A percentile compares a stretch with the other conserved stretches of the same genome.
Evolutionary conservation across 2,797 vertebrate genomes (phyloP).

Genomic region (Microctenopoma lineatum): DNA sequence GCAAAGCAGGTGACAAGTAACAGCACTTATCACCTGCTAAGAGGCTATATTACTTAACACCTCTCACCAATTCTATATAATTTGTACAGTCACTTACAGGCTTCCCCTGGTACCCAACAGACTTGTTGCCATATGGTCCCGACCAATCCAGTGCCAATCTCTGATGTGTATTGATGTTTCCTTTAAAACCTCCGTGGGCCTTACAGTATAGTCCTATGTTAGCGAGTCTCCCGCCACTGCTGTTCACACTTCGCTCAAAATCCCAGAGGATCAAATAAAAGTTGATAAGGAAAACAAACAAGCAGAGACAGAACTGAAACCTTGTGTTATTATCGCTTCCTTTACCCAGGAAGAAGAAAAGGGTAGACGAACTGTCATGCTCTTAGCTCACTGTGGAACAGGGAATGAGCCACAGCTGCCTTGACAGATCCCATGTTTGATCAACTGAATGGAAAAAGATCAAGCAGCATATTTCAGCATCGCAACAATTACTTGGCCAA

Average conservation of each 20-base stretch:
- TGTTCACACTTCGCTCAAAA: constrained; percentile 35
- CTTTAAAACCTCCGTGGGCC: constrained; percentile 24
- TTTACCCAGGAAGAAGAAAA: constrained; percentile 12
- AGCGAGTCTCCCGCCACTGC: constrained; percentile 19
- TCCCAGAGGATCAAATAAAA: constrained; percentile 63
- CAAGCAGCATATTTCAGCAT: constrained; percentile 71
- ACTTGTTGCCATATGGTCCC: constrained; percentile 51
- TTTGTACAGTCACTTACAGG: constrained; percentile 54
- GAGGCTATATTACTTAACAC: constrained; percentile 27
- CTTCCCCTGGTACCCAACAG: constrained; percentile 27
- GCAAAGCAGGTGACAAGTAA: constrained; percentile 44
- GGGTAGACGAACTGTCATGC: constrained; percentile 18
- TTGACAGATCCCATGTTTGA: constrained; percentile 67
- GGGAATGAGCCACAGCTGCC: constrained; percentile 31
- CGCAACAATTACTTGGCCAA: constrained; percentile 52
- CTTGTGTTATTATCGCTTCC: constrained; percentile 12
- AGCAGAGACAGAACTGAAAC: constrained; percentile 35
- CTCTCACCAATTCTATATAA: constrained; percentile 33
- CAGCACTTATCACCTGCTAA: constrained; percentile 37
- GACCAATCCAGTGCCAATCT: constrained; percentile 32
- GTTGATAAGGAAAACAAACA: constrained; percentile 49
- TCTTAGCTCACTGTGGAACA: constrained; percentile 29
- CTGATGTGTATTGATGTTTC: constrained; percentile 29
- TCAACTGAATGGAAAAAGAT: constrained; percentile 69
- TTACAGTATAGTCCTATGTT: constrained; percentile 49